phyloP scores from a whole-genome alignment of 2,797 vertebrate species.

The Chiloscyllium punctatum region DNA sequence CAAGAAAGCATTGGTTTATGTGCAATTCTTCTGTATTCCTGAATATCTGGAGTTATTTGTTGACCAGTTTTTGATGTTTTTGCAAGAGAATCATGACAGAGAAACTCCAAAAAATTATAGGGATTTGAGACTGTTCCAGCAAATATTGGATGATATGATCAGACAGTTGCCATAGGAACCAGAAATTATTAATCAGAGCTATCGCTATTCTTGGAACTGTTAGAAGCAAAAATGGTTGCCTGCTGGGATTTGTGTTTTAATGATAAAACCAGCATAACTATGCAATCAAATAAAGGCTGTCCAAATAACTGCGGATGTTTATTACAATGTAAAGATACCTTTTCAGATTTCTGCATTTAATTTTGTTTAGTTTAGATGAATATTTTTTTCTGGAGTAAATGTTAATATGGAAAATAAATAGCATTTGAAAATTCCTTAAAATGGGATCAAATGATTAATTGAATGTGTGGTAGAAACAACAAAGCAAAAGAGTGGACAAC shows the following conservation, averaged over 20 bases:
- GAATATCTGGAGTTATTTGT: neutral
- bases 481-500: neutral
- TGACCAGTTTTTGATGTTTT: neutral
- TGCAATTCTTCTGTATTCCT: neutral
- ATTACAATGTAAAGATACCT: neutral
- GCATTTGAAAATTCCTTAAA: neutral
- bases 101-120: neutral
- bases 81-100: neutral
- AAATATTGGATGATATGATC: neutral
- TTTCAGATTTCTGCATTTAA: neutral
- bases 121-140: neutral
- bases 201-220: neutral
- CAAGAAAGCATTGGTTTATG: neutral
- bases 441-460: neutral
- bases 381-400: neutral
- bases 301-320: neutral
- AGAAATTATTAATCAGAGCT: slow-evolving; percentile 12
- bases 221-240: neutral
- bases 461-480: neutral
- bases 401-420: neutral
- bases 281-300: neutral
- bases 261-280: neutral
- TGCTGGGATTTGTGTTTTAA: neutral
- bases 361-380: neutral
- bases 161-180: neutral